Conservation (phyloP, 2,113 vertebrate species). For the Pluvianellus socialis region DNA sequence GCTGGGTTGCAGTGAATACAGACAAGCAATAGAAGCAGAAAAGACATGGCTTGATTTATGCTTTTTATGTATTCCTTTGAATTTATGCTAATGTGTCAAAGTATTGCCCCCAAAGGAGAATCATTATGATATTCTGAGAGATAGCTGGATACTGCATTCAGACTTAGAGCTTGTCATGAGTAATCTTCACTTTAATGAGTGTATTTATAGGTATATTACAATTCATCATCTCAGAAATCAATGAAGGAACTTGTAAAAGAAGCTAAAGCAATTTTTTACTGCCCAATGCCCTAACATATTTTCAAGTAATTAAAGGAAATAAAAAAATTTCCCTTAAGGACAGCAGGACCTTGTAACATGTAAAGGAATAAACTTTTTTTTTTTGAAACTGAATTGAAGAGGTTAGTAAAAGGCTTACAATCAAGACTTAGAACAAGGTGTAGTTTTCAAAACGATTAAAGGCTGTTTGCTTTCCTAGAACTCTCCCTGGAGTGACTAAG, state of each 20-base stretch:
- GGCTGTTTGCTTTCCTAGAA: not conserved
- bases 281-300: not conserved
- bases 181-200: slow-evolving; percentile 18
- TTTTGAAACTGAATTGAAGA: not conserved
- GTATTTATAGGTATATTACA: slow-evolving; percentile 36
- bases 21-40: not conserved
- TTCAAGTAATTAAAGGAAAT: not conserved
- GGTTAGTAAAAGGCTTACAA: not conserved
- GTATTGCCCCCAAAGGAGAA: not conserved
- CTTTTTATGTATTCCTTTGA: not conserved
- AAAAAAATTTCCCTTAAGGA: not conserved
- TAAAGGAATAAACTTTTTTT: not conserved
- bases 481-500: not conserved
- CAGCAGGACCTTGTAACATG: not conserved
- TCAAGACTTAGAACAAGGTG: not conserved
- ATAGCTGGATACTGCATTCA: not conserved
- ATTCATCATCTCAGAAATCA: slow-evolving; percentile 29
- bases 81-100: not conserved
- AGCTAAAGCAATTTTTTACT: not conserved
- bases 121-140: slow-evolving; percentile 1
- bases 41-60: not conserved
- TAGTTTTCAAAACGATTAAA: not conserved
- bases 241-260: slow-evolving; percentile 12
- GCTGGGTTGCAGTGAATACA: not conserved
- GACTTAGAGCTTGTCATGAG: slow-evolving; percentile 1